Evolutionary conservation across 1,140 invertebrate genomes (phyloP), one percentile per base, ranked within the genome.

Genomic region (Drosophila athabasca): DNA sequence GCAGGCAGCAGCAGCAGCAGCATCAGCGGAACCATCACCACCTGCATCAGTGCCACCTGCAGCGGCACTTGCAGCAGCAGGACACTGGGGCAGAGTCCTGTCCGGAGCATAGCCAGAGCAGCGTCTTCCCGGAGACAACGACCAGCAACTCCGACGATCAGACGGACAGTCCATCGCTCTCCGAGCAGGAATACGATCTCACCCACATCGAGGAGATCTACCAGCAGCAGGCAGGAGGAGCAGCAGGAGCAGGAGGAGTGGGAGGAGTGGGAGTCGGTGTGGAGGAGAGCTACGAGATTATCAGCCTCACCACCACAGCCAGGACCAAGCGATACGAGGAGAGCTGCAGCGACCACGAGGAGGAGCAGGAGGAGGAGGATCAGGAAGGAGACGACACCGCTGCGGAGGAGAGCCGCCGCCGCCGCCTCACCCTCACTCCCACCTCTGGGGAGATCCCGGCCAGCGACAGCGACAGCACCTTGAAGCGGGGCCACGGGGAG

Each of bases 131-230:
- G 0, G 90, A 91, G 69, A 91, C 90, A 0, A 91, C 90, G 2
- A 91, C 90, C 6, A 91, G 88, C 44, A 91, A 90, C 11, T 90
- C 87, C 26, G 90, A 91, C 53, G 90, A 91, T 48, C 90, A 91
- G 50, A 90, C 90, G 0, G 85, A 91, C 50, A 91, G 83, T 49
- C 71, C 79, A 1, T 91, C 90, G 4, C 55, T 91, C 0, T 91
- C 90, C 8, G 90, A 91, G 13, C 90, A 91, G 64, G 90, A 91
- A 15, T 91, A 91, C 61, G 90, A 91, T 59, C 29, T 91, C 15
- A 79, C 76, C 7, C 79, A 79, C 52, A 89, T 91, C 3, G 90
- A 91, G 46, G 70, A 91, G 54, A 91, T 91, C 7, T 91, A 79
- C 17, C 71, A 91, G 46, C 76, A 90, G 7, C 60, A 54, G 9